Evolutionary conservation across 2,797 vertebrate genomes (phyloP), one percentile per base, ranked within the genome.

Genomic region (Paedocypris micromegethes): DNA sequence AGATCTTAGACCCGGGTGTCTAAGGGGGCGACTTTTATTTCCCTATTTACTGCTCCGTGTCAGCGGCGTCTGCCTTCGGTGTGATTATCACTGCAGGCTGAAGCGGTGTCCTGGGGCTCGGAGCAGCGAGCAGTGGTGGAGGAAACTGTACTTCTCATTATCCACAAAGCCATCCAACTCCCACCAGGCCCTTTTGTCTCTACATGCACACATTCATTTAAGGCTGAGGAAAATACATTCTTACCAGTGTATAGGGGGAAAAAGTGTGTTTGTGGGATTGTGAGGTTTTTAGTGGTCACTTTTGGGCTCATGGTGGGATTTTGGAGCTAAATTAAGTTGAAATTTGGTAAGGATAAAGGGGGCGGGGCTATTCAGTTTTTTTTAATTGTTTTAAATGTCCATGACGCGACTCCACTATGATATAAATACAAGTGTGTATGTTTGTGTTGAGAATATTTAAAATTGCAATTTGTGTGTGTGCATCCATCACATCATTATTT

Each of bases 81-180:
- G 63, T 75, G 76, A 76, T 75, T 75, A 77, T 77, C 73, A 64
- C 72, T 69, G 72, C 63, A 72, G 67, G 69, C 64, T 77, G 75
- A 78, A 73, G 62, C 73, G 72, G 68, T 58, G 63, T 75, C 73
- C 72, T 64, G 68, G 73, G 75, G 68, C 79, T 75, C 73, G 55
- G 74, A 65, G 54, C 56, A 55, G 59, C 70, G 66, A 65, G 71
- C 73, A 74, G 70, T 59, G 66, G 59, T 61, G 53, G 68, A 70
- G 75, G 71, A 77, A 75, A 75, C 63, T 69, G 71, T 70, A 58
- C 48, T 66, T 66, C 75, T 78, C 72, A 74, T 77, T 77, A 80
- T 76, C 75, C 73, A 68, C 73, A 68, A 68, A 72, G 75, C 72
- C 69, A 64, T 70, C 79, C 60, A 49, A 64, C 63, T 72, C 73